Conservation (phyloP, 1,140 invertebrate genomes). For the Heliothis subflexa region DNA sequence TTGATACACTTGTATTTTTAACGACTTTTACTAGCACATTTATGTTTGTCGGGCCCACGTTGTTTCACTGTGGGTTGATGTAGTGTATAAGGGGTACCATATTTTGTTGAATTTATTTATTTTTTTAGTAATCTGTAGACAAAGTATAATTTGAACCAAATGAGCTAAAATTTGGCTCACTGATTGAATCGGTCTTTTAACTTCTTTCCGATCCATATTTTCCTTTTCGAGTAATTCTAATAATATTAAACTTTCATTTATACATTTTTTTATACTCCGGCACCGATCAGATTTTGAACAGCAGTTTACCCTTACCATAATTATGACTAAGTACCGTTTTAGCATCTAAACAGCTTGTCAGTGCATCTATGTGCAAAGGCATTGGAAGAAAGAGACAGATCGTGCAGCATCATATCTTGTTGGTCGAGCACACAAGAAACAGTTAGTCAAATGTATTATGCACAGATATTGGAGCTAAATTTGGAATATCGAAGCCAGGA, state of each 20-base stretch:
- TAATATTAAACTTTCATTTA: too few relatives aligned
- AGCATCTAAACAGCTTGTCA: conserved; percentile 56
- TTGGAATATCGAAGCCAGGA: conserved; percentile 6
- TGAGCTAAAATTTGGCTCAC: neutral
- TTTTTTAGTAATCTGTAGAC: neutral
- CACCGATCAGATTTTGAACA: too few relatives aligned
- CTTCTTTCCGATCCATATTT: too few relatives aligned
- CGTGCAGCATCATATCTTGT: conserved; percentile 78
- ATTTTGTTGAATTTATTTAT: conserved; percentile 1
- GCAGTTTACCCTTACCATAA: neutral
- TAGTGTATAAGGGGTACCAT: neutral
- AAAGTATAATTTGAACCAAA: neutral
- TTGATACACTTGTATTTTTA: conserved; percentile 32
- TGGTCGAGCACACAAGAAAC: conserved; percentile 75
- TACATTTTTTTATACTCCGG: too few relatives aligned
- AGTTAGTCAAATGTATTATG: conserved; percentile 68
- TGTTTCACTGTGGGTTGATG: conserved; percentile 15
- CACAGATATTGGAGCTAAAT: conserved; percentile 59
- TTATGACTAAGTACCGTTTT: conserved; percentile 51
- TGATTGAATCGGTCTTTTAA: too few relatives aligned
- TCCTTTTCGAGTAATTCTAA: too few relatives aligned
- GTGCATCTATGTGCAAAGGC: conserved; percentile 67
- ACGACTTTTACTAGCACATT: conserved; percentile 25
- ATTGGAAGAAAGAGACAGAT: conserved; percentile 64
- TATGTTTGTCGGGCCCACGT: neutral